Conservation (phyloP, 2,888 invertebrate species). For the Drosophila dives region DNA sequence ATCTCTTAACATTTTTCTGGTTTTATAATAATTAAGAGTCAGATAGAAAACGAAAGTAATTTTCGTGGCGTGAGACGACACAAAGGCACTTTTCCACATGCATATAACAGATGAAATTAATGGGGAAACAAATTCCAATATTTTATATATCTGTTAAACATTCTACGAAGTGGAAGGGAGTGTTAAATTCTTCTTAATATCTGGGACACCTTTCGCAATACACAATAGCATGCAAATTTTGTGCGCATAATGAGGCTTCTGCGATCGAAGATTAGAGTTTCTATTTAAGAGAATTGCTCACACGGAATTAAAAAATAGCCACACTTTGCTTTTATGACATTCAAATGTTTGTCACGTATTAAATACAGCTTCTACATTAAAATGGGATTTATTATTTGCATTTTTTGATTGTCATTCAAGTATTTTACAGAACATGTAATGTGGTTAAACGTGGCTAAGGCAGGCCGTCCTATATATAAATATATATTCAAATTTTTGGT, state of each 20-base stretch:
- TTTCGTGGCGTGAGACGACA: conserved; percentile 48
- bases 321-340: not conserved
- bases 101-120: not conserved
- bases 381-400: conserved; percentile 25
- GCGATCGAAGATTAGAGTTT: conserved; percentile 25
- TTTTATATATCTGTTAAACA: not conserved
- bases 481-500: conserved; percentile 44
- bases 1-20: conserved; percentile 55
- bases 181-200: not conserved
- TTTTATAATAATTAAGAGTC: conserved; percentile 68
- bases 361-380: not conserved
- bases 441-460: conserved; percentile 18
- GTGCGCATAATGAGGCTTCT: conserved; percentile 11
- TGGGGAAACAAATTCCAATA: not conserved
- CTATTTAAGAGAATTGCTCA: conserved; percentile 15
- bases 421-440: conserved; percentile 8
- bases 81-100: conserved; percentile 10
- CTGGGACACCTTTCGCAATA: not conserved
- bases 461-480: conserved; percentile 50
- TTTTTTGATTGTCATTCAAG: conserved; percentile 21
- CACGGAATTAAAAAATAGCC: conserved; percentile 13
- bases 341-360: conserved; percentile 35
- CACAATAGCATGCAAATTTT: conserved; percentile 19
- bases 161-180: not conserved
- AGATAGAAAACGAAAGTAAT: conserved; percentile 69